A percentile compares a stretch with the other conserved stretches of the same genome.
These are phyloP conservation scores for Nerophis lumbriciformis DNA, from an alignment of 2,113 vertebrate genomes.

Conservation along the genomic window DNA sequence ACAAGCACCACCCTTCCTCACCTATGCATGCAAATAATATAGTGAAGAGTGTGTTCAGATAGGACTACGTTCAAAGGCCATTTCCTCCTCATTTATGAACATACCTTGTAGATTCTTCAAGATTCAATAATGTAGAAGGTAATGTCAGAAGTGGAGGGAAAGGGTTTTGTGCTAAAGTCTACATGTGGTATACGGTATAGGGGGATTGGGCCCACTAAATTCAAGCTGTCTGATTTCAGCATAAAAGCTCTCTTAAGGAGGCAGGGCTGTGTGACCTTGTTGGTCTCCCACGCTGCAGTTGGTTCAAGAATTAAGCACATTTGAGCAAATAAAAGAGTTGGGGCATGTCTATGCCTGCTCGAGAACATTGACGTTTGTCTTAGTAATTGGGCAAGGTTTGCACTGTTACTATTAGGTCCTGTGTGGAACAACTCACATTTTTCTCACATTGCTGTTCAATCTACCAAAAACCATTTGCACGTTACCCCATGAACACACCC, in stretches of 20 bases:
- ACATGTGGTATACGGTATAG: not conserved
- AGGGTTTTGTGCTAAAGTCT: not conserved
- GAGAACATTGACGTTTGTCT: constrained; percentile 44
- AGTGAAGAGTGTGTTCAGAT: constrained; percentile 68
- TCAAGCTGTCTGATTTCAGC: not conserved
- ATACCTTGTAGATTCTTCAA: constrained; percentile 16
- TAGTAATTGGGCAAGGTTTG: constrained; percentile 46
- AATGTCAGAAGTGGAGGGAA: not conserved
- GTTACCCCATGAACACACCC: not conserved
- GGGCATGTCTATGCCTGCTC: constrained; percentile 47
- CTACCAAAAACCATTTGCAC: not conserved
- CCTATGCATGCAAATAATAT: constrained; percentile 64
- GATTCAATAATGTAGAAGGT: not conserved
- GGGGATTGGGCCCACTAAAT: not conserved
- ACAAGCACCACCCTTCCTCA: constrained; percentile 34
- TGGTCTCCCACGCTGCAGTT: not conserved
- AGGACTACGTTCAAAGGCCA: constrained; percentile 76
- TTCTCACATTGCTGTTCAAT: constrained; percentile 1
- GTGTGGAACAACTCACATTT: not conserved
- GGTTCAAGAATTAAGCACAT: constrained; percentile 23
- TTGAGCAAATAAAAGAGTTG: constrained; percentile 20
- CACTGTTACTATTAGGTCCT: constrained; percentile 36
- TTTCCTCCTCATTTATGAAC: constrained; percentile 55
- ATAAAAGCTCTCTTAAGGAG: not conserved
- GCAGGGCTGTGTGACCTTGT: not conserved